Percentiles rank a stretch among this genome's conserved stretches.
These are phyloP conservation scores for Tragopan temminckii DNA, from an alignment of 2,797 vertebrate species.

Conservation along the genomic window DNA sequence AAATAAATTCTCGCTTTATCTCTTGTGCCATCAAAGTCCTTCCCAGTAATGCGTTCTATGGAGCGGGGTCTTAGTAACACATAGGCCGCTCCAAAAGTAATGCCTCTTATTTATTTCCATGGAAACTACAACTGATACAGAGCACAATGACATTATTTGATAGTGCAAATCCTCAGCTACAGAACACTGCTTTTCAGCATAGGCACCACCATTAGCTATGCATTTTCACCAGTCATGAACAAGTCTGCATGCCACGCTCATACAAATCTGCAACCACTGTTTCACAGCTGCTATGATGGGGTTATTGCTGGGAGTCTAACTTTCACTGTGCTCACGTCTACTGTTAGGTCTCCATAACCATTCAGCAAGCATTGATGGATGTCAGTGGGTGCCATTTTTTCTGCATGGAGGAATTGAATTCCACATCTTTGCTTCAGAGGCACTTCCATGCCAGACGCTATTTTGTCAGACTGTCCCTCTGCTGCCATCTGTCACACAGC, in stretches of 20 bases:
- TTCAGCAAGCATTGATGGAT: not conserved
- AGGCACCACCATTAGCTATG: not conserved
- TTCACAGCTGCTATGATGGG: too few species aligned
- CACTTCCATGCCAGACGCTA: not conserved
- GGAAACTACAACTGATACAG: not conserved
- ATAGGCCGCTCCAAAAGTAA: not conserved
- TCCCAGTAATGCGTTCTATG: not conserved
- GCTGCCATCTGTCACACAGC: not conserved
- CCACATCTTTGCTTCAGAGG: not conserved
- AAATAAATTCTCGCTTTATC: conserved; percentile 45
- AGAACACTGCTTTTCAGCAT: too few species aligned
- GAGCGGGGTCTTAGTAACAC: not conserved
- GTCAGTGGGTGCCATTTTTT: not conserved
- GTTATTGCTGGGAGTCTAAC: too few species aligned
- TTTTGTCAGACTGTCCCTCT: not conserved
- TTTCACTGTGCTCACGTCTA: not conserved
- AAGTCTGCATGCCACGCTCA: too few species aligned
- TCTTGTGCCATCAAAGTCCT: conserved; percentile 18
- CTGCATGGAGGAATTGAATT: not conserved
- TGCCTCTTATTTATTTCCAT: not conserved
- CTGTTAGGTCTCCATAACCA: not conserved
- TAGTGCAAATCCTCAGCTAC: not conserved
- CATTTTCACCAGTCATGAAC: not conserved
- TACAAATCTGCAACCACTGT: not conserved
- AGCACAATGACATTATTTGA: not conserved